These are phyloP conservation scores for Tetramorium parvispinum DNA, from an alignment of 1,140 invertebrate species.

Conservation along the genomic window DNA sequence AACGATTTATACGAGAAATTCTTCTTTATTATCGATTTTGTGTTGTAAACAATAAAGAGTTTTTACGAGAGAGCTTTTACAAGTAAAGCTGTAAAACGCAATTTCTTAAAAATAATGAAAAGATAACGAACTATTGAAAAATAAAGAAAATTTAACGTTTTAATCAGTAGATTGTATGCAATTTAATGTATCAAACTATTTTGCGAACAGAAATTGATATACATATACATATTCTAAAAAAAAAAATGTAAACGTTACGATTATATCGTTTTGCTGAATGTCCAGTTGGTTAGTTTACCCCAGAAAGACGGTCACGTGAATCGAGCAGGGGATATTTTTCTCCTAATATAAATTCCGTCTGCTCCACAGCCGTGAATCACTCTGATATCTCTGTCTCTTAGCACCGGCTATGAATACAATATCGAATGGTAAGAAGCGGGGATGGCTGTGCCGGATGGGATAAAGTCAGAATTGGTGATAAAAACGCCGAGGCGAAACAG, in stretches of 20 bases:
- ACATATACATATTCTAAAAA: conserved; percentile 8
- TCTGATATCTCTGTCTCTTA: conserved; percentile 75
- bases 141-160: not conserved
- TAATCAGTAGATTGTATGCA: not conserved
- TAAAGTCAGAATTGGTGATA: conserved; percentile 74
- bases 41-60: not conserved
- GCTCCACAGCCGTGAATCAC: conserved; percentile 72
- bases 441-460: conserved; percentile 61
- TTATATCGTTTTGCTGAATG: conserved; percentile 1
- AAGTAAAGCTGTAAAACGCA: not conserved
- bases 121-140: not conserved
- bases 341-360: conserved; percentile 76
- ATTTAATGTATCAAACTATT: not conserved
- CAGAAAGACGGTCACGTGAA: conserved; percentile 1
- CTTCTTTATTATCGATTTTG: not conserved
- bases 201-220: not conserved
- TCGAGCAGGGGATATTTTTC: conserved; percentile 64
- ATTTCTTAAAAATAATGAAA: not conserved
- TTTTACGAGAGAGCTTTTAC: not conserved
- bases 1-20: not conserved
- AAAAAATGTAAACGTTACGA: conserved; percentile 17
- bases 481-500: conserved; percentile 73
- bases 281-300: conserved; percentile 42
- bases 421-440: conserved; percentile 70
- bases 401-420: conserved; percentile 79